Base-by-base conservation (phyloP, 2,797 vertebrate species). In the Fistularia tabacaria region DNA sequence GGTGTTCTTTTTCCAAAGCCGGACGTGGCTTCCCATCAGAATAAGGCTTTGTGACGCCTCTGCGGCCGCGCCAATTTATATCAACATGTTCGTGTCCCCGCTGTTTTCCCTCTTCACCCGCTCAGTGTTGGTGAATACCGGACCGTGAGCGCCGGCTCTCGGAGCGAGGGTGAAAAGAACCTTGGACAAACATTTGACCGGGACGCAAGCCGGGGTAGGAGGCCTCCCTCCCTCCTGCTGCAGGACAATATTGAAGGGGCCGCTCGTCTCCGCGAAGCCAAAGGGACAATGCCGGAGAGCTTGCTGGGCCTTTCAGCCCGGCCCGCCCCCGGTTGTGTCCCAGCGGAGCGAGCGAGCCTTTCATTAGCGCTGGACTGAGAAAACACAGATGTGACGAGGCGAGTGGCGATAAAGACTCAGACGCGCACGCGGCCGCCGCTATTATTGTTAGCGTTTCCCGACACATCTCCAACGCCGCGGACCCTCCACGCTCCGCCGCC, bases 351-450 rank as follows among this genome's bases (percentile, higher is more conserved):
- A 60, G 51, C 51, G 62, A 48, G 50, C 57, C 78, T 81, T 85
- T 87, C 80, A 85, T 55, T 68, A 51, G 62, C 79, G 67, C 45
- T 65, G 63, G 69, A 72, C 70, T 72, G 66, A 71, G 69, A 69
- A 66, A 71, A 63, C 38, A 56, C 55, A 7, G 11, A 14, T 41
- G 49, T 50, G 64, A 76, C 52, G 62, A n/a, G 67, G 69, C 49
- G 44, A 66, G 58, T 54, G 54, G 54, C 6, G 15, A 60, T 41
- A 52, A 57, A 75, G 49, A 59, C 44, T 59, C 46, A 46, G 62
- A 55, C 59, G 66, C 45, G 69, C 14, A 36, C 47, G 44, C 5
- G 6, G 49, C 54, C 49, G 62, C 41, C 62, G 55, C 46, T 67
- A 49, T 82, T 74, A 55, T 80, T 76, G 63, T 59, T 54, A 25